phyloP scores from a whole-genome alignment of 2,113 vertebrate genomes.

The Dicerorhinus sumatrensis region DNA sequence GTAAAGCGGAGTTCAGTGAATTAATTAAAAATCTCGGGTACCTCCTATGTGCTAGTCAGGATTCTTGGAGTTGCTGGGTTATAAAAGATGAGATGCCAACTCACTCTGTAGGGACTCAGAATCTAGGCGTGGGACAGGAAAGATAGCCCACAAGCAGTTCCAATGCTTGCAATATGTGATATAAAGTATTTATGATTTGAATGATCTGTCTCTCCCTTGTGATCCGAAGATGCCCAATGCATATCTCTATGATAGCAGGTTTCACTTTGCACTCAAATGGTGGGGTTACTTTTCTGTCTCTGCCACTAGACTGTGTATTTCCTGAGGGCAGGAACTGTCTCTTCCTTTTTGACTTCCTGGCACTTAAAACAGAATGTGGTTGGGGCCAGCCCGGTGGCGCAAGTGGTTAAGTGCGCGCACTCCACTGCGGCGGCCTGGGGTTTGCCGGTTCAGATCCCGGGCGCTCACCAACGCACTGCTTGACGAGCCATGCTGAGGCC shows the following conservation, averaged over 20 bases:
- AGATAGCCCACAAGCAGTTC: not conserved
- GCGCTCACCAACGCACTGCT: no score
- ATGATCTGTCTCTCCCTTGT: not conserved
- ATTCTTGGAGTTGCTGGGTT: not conserved
- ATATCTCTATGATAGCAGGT: accelerated
- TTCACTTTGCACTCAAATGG: not conserved
- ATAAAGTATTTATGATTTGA: not conserved
- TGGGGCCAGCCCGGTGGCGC: no score
- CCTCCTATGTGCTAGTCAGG: not conserved
- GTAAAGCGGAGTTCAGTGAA: not conserved
- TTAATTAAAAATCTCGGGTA: not conserved
- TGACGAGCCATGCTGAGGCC: no score
- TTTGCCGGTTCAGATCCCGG: no score
- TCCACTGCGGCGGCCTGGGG: no score
- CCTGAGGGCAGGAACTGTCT: not conserved
- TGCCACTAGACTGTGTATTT: not conserved
- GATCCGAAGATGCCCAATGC: not conserved
- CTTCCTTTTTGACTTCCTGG: not conserved
- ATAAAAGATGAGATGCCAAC: not conserved
- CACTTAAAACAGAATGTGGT: not conserved
- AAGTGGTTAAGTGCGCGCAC: no score
- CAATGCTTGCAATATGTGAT: not conserved
- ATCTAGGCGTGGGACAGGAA: not conserved
- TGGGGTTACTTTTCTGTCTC: not conserved
- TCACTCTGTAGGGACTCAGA: not conserved